Conservation (phyloP, 1,140 invertebrate genomes). For the Drosophila watanabei region DNA sequence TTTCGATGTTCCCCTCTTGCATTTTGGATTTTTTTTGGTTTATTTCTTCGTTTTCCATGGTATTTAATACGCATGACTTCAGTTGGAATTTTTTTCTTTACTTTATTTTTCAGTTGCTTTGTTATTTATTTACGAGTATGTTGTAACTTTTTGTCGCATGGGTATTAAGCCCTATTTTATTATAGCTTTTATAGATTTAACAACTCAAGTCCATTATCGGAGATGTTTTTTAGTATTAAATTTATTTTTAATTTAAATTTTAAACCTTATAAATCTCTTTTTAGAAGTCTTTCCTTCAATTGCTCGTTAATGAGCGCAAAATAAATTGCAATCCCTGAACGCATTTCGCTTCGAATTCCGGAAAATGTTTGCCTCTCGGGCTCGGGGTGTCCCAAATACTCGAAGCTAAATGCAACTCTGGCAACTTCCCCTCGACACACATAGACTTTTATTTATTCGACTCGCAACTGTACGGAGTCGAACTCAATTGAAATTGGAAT, state of each 20-base stretch:
- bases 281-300: background rate
- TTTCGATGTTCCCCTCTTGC: conserved; percentile 28
- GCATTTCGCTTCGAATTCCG: background rate
- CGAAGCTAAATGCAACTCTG: conserved; percentile 8
- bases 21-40: conserved; percentile 27
- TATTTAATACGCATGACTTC: conserved; percentile 82
- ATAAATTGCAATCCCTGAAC: conserved; percentile 28
- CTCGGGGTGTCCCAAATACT: conserved; percentile 3
- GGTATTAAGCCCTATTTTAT: conserved; percentile 39
- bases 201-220: background rate
- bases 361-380: conserved; percentile 14
- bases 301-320: conserved; percentile 24
- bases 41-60: conserved; percentile 34
- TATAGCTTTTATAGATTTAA: no score
- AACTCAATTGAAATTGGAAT: conserved; percentile 64
- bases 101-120: conserved; percentile 11
- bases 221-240: background rate
- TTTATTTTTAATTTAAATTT: background rate
- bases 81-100: conserved; percentile 27
- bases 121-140: conserved; percentile 63
- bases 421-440: background rate
- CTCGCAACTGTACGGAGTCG: conserved; percentile 45
- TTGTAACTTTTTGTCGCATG: conserved; percentile 66
- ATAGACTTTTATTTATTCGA: conserved; percentile 34
- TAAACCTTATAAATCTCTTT: background rate